phyloP scores from a whole-genome alignment of 2,888 invertebrate genomes.

The Spicauda simplicius region DNA sequence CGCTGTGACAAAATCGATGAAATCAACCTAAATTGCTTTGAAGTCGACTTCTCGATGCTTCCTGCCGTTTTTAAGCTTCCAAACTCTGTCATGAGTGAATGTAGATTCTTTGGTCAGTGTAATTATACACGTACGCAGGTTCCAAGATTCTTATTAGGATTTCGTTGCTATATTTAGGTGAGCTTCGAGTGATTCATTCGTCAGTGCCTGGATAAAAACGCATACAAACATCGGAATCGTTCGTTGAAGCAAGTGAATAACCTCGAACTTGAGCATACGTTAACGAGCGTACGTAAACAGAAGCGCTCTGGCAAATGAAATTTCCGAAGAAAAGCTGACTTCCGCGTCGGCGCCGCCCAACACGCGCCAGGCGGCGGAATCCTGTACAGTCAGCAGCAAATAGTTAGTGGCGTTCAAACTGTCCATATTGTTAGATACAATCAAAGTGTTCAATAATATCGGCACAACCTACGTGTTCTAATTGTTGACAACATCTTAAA shows the following conservation, averaged over 20 bases:
- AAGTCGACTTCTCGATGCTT: slow-evolving; percentile 14
- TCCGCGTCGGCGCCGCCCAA: slow-evolving; percentile 58
- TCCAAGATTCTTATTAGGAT: background rate
- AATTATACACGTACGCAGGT: background rate
- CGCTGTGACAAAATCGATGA: slow-evolving; percentile 30
- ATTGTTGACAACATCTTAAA: too few relatives aligned
- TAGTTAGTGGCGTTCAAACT: too few relatives aligned
- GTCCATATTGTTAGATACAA: too few relatives aligned
- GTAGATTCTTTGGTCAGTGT: background rate
- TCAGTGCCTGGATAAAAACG: slow-evolving; percentile 19
- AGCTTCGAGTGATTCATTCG: slow-evolving; percentile 28
- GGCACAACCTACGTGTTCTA: too few relatives aligned
- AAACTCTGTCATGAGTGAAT: slow-evolving; percentile 16
- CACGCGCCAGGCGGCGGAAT: slow-evolving; percentile 56
- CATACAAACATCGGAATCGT: slow-evolving; percentile 22
- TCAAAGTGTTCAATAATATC: too few relatives aligned
- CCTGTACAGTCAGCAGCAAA: too few relatives aligned
- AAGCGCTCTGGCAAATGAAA: slow-evolving; percentile 66
- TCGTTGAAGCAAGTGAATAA: slow-evolving; percentile 51
- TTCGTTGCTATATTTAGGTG: slow-evolving; percentile 15
- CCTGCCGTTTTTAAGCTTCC: slow-evolving; percentile 29
- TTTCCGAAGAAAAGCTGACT: slow-evolving; percentile 66
- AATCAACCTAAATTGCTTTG: slow-evolving; percentile 30
- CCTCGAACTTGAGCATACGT: slow-evolving; percentile 78
- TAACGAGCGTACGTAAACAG: slow-evolving; percentile 71